phyloP scores from a whole-genome alignment of 2,797 vertebrate species.

The Psittacula echo region DNA sequence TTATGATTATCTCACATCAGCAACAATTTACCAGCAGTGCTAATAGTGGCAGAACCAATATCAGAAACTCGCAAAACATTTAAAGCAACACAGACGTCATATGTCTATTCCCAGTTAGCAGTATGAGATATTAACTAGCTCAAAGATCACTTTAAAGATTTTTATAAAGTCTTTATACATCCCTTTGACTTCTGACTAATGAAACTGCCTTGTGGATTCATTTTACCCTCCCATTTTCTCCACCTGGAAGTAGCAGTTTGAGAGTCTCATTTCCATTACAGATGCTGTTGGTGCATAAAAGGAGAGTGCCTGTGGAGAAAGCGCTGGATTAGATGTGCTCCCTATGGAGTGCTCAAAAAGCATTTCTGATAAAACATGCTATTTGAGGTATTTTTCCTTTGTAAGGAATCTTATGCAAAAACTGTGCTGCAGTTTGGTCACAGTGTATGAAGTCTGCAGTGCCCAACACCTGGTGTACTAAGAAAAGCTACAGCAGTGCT shows the following conservation, averaged over 20 bases:
- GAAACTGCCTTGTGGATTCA: not conserved
- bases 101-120: not conserved
- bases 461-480: accelerated
- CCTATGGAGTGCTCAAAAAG: not conserved
- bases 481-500: not conserved
- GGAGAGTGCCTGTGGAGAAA: conserved; percentile 41
- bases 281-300: conserved; percentile 24
- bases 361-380: conserved; percentile 14
- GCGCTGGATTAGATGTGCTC: not conserved
- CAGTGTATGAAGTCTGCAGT: not conserved
- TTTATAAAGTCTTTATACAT: not conserved
- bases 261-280: conserved; percentile 30
- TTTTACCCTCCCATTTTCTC: not conserved
- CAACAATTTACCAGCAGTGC: not conserved
- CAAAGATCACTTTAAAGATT: not conserved
- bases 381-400: conserved; percentile 11
- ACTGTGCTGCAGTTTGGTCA: not conserved
- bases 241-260: not conserved
- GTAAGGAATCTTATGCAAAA: not conserved
- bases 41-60: not conserved
- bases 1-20: not conserved
- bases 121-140: not conserved
- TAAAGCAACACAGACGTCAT: not conserved
- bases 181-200: not conserved
- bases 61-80: not conserved